Percentiles rank a stretch among this genome's conserved stretches.
These are phyloP conservation scores for Cossypha heuglini DNA, from an alignment of 2,797 vertebrate genomes.

Conservation along the genomic window DNA sequence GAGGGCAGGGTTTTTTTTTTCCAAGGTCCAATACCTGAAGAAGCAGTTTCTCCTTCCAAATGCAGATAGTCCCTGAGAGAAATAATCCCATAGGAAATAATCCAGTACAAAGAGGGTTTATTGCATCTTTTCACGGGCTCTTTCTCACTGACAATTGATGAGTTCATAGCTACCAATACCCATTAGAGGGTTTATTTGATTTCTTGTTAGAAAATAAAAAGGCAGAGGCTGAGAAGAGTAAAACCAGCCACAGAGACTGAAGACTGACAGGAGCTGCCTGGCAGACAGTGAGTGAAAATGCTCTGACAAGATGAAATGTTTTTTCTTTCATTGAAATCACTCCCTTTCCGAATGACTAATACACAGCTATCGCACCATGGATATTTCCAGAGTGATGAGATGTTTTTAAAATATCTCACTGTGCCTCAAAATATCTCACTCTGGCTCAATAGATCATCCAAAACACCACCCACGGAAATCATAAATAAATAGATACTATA, in stretches of 20 bases:
- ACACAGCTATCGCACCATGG: constrained; percentile 40
- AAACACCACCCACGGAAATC: constrained; percentile 61
- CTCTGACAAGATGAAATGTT: constrained; percentile 69
- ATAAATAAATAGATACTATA: constrained; percentile 65
- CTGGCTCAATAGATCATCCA: constrained; percentile 64
- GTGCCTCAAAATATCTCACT: constrained; percentile 67
- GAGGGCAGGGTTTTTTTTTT: neutral
- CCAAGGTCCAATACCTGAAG: neutral
- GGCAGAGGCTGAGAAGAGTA: neutral
- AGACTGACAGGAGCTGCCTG: constrained; percentile 59
- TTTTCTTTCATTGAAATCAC: constrained; percentile 71
- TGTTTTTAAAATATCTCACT: constrained; percentile 66
- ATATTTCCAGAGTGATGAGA: constrained; percentile 66
- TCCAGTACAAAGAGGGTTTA: constrained; percentile 17
- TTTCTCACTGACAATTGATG: constrained; percentile 28
- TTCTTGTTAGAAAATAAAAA: constrained; percentile 61
- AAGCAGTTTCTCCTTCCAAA: constrained; percentile 1
- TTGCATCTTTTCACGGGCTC: constrained; percentile 25
- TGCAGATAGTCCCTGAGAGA: neutral
- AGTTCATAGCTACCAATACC: constrained; percentile 54
- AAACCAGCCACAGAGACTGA: constrained; percentile 30
- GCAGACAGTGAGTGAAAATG: constrained; percentile 65
- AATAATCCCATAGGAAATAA: constrained; percentile 49
- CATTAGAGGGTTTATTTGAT: constrained; percentile 59
- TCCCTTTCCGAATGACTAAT: constrained; percentile 68